Percentiles rank a stretch among this genome's conserved stretches.
Evolutionary conservation across 2,888 invertebrate genomes (phyloP).

Genomic region (Omphaloscelis lunosa): DNA sequence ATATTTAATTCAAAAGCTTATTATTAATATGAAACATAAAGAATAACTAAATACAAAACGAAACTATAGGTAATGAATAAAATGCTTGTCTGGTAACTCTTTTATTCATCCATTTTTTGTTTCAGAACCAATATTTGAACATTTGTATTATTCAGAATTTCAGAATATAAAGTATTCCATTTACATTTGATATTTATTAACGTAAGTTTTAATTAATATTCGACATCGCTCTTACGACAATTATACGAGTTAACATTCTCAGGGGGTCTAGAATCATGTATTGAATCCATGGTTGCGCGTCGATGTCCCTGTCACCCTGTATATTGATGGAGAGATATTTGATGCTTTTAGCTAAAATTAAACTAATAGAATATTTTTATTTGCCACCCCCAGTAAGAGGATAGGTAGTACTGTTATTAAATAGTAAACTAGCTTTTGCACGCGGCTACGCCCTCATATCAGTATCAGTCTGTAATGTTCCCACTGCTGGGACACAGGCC

Average conservation of each 20-base stretch:
- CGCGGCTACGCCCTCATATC: not conserved
- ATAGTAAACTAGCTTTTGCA: not conserved
- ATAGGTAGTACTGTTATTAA: not conserved
- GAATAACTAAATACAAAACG: not conserved
- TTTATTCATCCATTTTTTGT: not conserved
- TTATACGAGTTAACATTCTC: not conserved
- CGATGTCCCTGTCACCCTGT: too few species aligned
- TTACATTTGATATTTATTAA: conserved; percentile 28
- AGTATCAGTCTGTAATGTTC: too few species aligned
- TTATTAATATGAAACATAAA: not conserved
- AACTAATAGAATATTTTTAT: not conserved
- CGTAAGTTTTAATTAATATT: conserved; percentile 38
- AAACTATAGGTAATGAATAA: not conserved
- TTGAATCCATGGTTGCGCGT: too few species aligned
- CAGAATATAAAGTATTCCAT: conserved; percentile 22
- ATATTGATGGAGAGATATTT: not conserved
- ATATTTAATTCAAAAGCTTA: not conserved
- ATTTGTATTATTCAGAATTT: conserved; percentile 6
- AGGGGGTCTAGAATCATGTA: too few species aligned
- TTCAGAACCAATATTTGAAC: conserved; percentile 6
- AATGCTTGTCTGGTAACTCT: not conserved
- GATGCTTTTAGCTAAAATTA: not conserved
- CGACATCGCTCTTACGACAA: not conserved
- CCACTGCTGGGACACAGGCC: too few species aligned
- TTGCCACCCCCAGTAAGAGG: not conserved